Conservation (phyloP, 2,797 vertebrate genomes). For the Gambusia yucatana region DNA sequence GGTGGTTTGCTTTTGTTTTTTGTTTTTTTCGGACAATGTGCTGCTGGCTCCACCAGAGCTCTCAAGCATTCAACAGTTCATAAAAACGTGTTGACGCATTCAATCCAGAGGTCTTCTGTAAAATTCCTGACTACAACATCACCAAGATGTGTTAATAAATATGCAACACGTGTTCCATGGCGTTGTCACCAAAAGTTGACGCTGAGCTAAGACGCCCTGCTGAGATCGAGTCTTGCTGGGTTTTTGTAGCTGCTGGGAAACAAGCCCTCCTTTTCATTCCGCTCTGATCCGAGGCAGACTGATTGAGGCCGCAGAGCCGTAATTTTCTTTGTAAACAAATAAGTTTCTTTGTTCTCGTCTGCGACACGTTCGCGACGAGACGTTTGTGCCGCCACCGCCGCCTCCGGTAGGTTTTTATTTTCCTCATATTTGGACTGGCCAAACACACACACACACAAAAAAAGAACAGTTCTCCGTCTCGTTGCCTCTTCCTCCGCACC, state of each 20-base stretch:
- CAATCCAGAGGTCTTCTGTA: too few species aligned
- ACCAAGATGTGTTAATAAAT: background rate
- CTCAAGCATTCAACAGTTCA: too few species aligned
- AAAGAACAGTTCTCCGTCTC: constrained; percentile 53
- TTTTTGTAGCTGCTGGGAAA: constrained; percentile 43
- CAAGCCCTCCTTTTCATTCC: constrained; percentile 31
- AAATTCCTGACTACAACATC: too few species aligned
- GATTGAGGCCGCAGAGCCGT: constrained; percentile 61
- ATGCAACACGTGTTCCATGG: background rate
- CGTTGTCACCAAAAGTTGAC: constrained; percentile 22
- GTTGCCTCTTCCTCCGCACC: constrained; percentile 59
- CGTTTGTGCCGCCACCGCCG: constrained; percentile 29
- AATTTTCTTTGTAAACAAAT: constrained; percentile 69
- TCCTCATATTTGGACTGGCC: constrained; percentile 34
- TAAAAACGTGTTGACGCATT: too few species aligned
- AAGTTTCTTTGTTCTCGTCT: constrained; percentile 4
- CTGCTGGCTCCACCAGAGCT: too few species aligned
- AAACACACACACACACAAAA: constrained; percentile 24
- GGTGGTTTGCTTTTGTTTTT: too few species aligned
- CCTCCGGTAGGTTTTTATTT: constrained; percentile 30
- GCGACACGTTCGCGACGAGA: constrained; percentile 25
- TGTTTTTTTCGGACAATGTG: too few species aligned
- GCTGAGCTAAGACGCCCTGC: constrained; percentile 17
- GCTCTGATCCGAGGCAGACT: constrained; percentile 60
- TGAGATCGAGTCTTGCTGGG: constrained; percentile 28